A percentile compares a stretch with the other conserved stretches of the same genome.
These are phyloP conservation scores for Noctua janthina DNA, from an alignment of 2,888 invertebrate genomes.

Conservation along the genomic window DNA sequence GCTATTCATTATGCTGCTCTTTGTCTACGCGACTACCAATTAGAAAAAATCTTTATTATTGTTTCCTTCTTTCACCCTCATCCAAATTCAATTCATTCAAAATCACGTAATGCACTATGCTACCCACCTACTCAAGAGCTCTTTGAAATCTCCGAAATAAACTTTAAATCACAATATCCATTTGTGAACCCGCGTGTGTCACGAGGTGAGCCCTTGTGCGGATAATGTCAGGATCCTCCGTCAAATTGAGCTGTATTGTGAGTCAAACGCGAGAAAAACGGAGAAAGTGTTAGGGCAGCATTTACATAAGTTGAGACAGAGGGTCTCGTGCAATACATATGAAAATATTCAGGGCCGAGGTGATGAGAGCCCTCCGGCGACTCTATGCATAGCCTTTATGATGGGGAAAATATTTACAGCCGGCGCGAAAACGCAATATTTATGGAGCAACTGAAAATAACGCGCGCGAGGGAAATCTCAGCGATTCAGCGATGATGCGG, in stretches of 20 bases:
- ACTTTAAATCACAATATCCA: conserved; percentile 82
- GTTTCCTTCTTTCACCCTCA: conserved; percentile 56
- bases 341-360: conserved; percentile 89
- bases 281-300: conserved; percentile 88
- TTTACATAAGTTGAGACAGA: conserved; percentile 90
- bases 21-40: conserved; percentile 87
- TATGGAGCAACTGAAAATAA: conserved; percentile 82
- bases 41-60: conserved; percentile 80
- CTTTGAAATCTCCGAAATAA: conserved; percentile 78
- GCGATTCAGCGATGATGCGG: conserved; percentile 73
- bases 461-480: conserved; percentile 72
- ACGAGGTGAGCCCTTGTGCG: conserved; percentile 80
- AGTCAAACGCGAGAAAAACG: conserved; percentile 88
- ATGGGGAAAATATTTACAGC: conserved; percentile 88
- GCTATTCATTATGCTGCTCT: conserved; percentile 85
- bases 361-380: conserved; percentile 87
- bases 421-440: conserved; percentile 84
- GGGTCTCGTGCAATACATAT: conserved; percentile 84
- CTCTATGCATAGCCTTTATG: conserved; percentile 85
- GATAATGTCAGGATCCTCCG: conserved; percentile 84
- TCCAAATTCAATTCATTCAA: conserved; percentile 41
- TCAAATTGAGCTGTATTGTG: conserved; percentile 89
- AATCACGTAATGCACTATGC: conserved; percentile 32
- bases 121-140: conserved; percentile 48
- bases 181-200: conserved; percentile 78